phyloP scores from a whole-genome alignment of 2,113 vertebrate genomes.

The Phasianus colchicus region DNA sequence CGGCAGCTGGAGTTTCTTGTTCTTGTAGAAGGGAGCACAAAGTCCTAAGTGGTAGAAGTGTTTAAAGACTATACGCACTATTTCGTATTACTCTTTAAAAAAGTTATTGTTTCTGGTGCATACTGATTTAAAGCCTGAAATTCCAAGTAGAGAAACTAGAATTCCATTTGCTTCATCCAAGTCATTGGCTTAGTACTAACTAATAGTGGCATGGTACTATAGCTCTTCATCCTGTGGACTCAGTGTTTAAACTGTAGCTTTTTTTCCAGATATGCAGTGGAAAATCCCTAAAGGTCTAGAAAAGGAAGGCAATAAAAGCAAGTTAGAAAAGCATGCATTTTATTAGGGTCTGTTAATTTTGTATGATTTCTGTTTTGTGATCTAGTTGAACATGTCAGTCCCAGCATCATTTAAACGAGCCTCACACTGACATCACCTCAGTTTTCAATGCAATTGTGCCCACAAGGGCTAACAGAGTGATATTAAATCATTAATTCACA shows the following conservation, averaged over 20 bases:
- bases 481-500: background rate
- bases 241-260: background rate
- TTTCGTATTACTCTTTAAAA: rapidly evolving
- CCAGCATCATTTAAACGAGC: background rate
- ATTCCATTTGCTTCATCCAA: background rate
- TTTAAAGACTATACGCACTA: background rate
- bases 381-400: background rate
- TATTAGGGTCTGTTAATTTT: conserved; percentile 25
- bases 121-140: background rate
- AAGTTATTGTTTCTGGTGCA: background rate
- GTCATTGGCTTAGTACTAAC: background rate
- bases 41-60: background rate
- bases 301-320: conserved; percentile 44
- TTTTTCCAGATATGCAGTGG: conserved; percentile 13
- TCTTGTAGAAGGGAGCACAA: background rate
- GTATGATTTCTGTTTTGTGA: conserved; percentile 21
- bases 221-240: background rate
- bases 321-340: background rate
- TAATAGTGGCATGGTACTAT: background rate
- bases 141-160: background rate
- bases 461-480: background rate
- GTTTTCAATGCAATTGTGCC: conserved; percentile 1
- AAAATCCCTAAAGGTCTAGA: conserved; percentile 47
- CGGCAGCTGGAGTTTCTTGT: background rate
- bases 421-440: background rate